These are phyloP conservation scores for Colaptes auratus DNA, from an alignment of 2,113 vertebrate species.

Conservation along the genomic window DNA sequence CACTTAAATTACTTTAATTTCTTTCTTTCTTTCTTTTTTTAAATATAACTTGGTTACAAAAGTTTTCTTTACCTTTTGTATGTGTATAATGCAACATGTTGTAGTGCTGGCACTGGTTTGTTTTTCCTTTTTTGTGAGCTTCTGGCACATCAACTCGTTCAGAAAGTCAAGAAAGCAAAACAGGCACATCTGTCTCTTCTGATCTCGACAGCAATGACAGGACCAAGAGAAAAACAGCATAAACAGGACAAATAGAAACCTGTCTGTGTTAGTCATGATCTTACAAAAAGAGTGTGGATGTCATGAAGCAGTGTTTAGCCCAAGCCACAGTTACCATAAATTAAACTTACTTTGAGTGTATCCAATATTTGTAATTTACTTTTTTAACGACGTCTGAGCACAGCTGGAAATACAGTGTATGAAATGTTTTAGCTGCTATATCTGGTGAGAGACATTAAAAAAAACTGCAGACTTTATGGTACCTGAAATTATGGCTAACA, in stretches of 20 bases:
- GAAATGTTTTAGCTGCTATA: conserved; percentile 10
- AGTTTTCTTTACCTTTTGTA: not conserved
- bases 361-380: not conserved
- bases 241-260: not conserved
- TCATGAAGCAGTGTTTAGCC: not conserved
- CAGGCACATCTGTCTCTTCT: not conserved
- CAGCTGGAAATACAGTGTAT: not conserved
- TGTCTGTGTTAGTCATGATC: not conserved
- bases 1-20: not conserved
- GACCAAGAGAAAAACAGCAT: not conserved
- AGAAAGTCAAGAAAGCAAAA: not conserved
- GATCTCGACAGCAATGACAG: not conserved
- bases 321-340: not conserved
- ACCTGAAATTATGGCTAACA: not conserved
- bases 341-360: not conserved
- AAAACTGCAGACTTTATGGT: not conserved
- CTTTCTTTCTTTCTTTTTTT: not conserved
- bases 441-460: not conserved
- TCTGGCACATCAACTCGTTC: not conserved
- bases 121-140: not conserved
- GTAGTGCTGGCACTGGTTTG: not conserved
- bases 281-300: not conserved
- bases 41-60: not conserved
- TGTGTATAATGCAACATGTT: not conserved
- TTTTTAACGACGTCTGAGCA: not conserved